phyloP scores from a whole-genome alignment of 1,140 invertebrate genomes.

The Euschistus heros region DNA sequence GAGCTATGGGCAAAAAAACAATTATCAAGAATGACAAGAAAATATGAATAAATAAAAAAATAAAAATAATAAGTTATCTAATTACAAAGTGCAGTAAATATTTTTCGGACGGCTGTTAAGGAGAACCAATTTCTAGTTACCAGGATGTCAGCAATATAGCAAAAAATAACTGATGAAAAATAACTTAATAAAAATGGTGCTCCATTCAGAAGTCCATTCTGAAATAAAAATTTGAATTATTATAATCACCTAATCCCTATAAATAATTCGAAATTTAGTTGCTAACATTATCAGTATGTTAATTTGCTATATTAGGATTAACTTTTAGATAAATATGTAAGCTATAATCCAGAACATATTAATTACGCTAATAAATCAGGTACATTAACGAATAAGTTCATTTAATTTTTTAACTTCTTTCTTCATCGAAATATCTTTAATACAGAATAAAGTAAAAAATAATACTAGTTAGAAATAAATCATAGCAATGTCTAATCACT shows the following conservation, averaged over 20 bases:
- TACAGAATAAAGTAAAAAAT: too few relatives aligned
- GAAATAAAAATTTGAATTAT: constrained; percentile 22
- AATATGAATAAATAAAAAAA: not conserved
- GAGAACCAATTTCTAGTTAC: constrained; percentile 45
- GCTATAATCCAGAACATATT: too few relatives aligned
- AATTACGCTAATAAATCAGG: too few relatives aligned
- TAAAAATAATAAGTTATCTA: not conserved
- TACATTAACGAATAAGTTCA: too few relatives aligned
- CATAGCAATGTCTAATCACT: too few relatives aligned
- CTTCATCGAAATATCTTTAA: too few relatives aligned
- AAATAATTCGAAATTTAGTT: too few relatives aligned
- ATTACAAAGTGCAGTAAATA: constrained; percentile 52
- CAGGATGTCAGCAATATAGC: constrained; percentile 53
- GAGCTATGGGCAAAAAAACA: constrained; percentile 37
- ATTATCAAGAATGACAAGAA: not conserved
- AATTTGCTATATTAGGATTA: too few relatives aligned
- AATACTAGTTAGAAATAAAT: too few relatives aligned
- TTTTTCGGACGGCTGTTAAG: constrained; percentile 52
- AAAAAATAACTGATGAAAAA: constrained; percentile 55
- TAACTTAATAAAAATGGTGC: constrained; percentile 58
- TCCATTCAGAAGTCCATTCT: constrained; percentile 55
- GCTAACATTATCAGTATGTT: too few relatives aligned
- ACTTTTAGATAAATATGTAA: too few relatives aligned
- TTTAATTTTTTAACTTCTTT: too few relatives aligned
- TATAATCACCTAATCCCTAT: not conserved